A percentile compares a stretch with the other conserved stretches of the same genome.
Evolutionary conservation across 1,140 invertebrate genomes (phyloP).

Genomic region (Stegodyphus dumicola): DNA sequence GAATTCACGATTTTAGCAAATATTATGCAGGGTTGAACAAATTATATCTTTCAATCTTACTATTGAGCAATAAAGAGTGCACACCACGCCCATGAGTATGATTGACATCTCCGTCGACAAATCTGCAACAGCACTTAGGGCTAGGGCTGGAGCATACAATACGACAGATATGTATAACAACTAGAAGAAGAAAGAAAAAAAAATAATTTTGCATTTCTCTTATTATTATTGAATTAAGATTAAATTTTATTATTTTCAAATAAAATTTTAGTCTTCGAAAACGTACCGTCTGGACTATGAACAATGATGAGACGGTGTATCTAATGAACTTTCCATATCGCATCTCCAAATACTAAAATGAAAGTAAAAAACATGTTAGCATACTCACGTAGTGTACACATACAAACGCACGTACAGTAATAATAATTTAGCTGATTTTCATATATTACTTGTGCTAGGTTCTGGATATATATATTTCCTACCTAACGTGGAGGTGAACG

Average conservation of each 20-base stretch:
- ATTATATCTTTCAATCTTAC: constrained; percentile 72
- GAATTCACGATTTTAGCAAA: too few species aligned
- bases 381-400: too few species aligned
- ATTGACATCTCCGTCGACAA: constrained; percentile 80
- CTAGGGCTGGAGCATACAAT: constrained; percentile 89
- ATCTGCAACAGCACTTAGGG: constrained; percentile 86
- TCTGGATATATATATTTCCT: too few species aligned
- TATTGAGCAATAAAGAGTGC: constrained; percentile 78
- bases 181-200: constrained; percentile 61
- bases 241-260: neutral
- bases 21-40: too few species aligned
- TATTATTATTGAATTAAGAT: neutral
- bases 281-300: neutral
- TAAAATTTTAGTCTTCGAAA: neutral
- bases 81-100: constrained; percentile 81
- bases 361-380: too few species aligned
- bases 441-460: too few species aligned
- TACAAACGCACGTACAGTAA: too few species aligned
- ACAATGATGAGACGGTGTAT: neutral
- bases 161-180: constrained; percentile 92
- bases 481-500: too few species aligned
- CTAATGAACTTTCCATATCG: neutral
- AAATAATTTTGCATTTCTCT: neutral
- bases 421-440: too few species aligned
- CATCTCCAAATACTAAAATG: neutral